These are phyloP conservation scores for Pachyuromys duprasi DNA, from an alignment of 2,797 vertebrate genomes.

Conservation along the genomic window DNA sequence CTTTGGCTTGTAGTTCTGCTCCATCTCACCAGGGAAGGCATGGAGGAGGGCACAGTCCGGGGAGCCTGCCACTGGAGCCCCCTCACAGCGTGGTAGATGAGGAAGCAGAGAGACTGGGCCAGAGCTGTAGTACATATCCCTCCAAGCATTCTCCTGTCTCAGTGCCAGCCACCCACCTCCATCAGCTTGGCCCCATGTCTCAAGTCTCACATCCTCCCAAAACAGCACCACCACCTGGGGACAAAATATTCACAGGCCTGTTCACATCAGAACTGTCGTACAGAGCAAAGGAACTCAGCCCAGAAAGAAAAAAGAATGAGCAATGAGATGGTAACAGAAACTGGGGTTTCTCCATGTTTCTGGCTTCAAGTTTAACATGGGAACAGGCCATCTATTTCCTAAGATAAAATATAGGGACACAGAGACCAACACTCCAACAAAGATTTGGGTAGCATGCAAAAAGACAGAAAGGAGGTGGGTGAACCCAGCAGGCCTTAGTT, in stretches of 20 bases:
- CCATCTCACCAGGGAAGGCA: not conserved
- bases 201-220: not conserved
- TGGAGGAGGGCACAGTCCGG: too few species aligned
- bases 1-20: not conserved
- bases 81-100: not conserved
- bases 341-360: not conserved
- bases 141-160: not conserved
- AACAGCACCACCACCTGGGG: not conserved
- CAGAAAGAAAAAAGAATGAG: not conserved
- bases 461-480: not conserved
- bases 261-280: not conserved
- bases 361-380: not conserved
- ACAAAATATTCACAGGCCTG: not conserved
- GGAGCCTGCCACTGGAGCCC: too few species aligned
- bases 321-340: not conserved
- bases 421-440: not conserved
- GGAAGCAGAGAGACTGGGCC: not conserved
- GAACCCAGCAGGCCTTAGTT: conserved; percentile 21
- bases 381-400: not conserved
- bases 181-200: not conserved
- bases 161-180: not conserved
- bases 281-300: not conserved
- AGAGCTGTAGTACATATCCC: not conserved
- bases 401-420: not conserved
- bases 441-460: not conserved